Evolutionary conservation across 1,140 invertebrate species (phyloP).

Genomic region (Caligus rogercresseyi): DNA sequence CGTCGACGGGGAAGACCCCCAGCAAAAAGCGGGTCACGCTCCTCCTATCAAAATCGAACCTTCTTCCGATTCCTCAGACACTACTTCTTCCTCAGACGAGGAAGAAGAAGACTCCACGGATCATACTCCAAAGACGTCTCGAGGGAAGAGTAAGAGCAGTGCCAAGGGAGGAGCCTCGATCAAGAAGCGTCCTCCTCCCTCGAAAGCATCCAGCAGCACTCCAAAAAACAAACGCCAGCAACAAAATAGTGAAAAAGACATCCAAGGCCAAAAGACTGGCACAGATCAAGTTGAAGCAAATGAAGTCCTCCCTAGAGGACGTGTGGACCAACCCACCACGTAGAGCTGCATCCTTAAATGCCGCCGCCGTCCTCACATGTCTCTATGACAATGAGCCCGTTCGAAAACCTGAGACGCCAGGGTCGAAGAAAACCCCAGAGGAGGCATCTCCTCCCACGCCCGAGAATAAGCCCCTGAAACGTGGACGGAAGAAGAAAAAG

Average conservation of each 20-base stretch:
- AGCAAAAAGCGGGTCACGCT: neutral
- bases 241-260: slow-evolving; percentile 1
- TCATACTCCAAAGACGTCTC: too few species aligned
- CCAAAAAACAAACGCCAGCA: neutral
- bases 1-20: neutral
- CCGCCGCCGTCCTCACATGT: slow-evolving; percentile 74
- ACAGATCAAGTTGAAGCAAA: slow-evolving; percentile 11
- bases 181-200: too few species aligned
- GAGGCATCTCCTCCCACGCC: slow-evolving; percentile 1
- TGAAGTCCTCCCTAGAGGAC: slow-evolving; percentile 8
- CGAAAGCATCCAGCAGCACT: too few species aligned
- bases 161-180: neutral
- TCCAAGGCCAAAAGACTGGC: slow-evolving; percentile 1
- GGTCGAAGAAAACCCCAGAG: slow-evolving; percentile 8
- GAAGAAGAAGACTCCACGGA: too few species aligned
- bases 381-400: slow-evolving; percentile 56
- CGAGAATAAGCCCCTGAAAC: neutral
- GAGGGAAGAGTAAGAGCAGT: neutral
- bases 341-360: slow-evolving; percentile 67
- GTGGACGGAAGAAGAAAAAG: slow-evolving; percentile 10
- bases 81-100: neutral
- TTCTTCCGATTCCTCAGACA: neutral
- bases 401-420: neutral
- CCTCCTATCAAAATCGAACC: neutral
- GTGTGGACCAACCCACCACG: slow-evolving; percentile 5